Evolutionary conservation across 2,888 invertebrate species (phyloP), one percentile per base, ranked within the genome.

Genomic region (Tinea semifulvella): DNA sequence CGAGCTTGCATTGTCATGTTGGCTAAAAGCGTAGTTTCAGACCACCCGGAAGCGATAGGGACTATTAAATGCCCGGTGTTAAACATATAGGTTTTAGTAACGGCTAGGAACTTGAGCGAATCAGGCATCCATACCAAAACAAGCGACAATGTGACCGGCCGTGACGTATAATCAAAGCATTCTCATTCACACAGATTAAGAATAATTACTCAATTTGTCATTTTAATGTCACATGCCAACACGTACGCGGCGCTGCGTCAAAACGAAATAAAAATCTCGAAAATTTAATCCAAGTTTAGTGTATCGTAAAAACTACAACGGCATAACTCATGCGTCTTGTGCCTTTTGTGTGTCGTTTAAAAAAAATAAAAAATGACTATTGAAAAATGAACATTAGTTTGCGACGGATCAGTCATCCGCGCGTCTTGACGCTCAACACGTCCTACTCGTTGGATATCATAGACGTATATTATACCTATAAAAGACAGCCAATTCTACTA

Each of bases 141-240:
- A 22, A 40, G 40, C 20, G 20, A 28, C 28, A 31, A 38, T 65
- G 58, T 63, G 71, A 66, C 70, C 65, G 61, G 48, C 57, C 70
- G 64, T 68, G 69, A 68, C 49, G 46, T 44, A 50, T 57, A 61
- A 69, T 74, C 72, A 71, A 69, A 68, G 65, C 67, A 64, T 70
- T 73, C 69, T 68, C 54, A 49, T 66, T 73, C 69, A 68, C 54
- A 49, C 66, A 71, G 76, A 75, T 76, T 66, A 73, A 76, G 76
- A 79, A 76, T 77, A 80, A 80, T 80, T 79, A 79, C 70, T 68
- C 68, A 68, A 80, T 80, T 77, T 75, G 69, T 80, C 79, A 79
- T 79, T 79, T 79, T 75, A 76, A 79, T 76, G 79, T 77, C 76
- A 76, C 77, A 79, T 77, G 76, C 77, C 80, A 69, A 73, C 80